Percentiles rank a stretch among this genome's conserved stretches.
Conservation (phyloP, 1,140 invertebrate genomes). For the Microvelia longipes region DNA sequence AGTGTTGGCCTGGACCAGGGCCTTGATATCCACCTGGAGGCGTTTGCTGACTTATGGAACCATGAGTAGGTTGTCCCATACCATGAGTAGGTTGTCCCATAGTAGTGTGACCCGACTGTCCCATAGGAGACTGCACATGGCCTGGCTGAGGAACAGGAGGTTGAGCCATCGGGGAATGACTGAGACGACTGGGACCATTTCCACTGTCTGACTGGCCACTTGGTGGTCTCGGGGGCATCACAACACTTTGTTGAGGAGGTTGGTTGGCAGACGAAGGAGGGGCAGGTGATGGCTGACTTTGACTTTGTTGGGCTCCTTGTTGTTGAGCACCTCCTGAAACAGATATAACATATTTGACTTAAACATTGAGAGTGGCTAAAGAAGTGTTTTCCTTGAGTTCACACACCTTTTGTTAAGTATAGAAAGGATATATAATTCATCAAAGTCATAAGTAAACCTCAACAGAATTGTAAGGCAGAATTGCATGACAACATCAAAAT, state of each 20-base stretch:
- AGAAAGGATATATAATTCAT: too few species aligned
- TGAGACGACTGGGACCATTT: constrained; percentile 47
- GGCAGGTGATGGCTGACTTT: neutral
- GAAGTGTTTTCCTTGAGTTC: too few species aligned
- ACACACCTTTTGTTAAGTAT: too few species aligned
- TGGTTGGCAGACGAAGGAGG: constrained; percentile 12
- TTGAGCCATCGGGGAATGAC: constrained; percentile 57
- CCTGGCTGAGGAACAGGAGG: neutral
- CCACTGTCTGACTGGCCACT: constrained; percentile 69
- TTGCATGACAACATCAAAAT: too few species aligned
- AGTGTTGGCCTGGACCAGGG: constrained; percentile 34
- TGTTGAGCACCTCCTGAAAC: neutral
- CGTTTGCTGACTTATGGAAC: neutral
- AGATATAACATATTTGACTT: too few species aligned
- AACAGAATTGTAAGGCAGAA: too few species aligned
- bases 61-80: neutral
- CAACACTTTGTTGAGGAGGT: constrained; percentile 73
- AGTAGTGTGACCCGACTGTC: neutral
- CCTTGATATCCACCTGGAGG: constrained; percentile 5
- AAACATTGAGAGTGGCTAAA: too few species aligned
- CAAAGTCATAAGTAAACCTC: too few species aligned
- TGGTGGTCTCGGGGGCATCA: constrained; percentile 77
- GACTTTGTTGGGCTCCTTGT: neutral
- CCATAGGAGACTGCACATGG: neutral
- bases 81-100: neutral